Evolutionary conservation across 2,113 vertebrate genomes (phyloP).

Genomic region (Pheucticus melanocephalus): DNA sequence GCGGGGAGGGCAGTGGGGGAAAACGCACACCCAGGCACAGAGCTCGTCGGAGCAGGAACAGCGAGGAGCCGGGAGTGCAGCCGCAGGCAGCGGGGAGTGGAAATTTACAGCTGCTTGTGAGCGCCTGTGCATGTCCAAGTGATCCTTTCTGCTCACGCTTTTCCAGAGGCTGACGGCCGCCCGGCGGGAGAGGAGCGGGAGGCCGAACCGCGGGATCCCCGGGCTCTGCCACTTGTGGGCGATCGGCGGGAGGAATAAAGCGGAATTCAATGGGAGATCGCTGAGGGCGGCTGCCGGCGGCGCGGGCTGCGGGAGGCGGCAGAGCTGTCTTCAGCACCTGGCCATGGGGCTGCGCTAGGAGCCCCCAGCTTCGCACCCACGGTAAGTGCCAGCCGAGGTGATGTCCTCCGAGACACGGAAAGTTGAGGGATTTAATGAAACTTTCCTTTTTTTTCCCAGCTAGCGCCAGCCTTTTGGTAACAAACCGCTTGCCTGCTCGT

Average conservation of each 20-base stretch:
- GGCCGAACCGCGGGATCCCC: not conserved
- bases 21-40: not conserved
- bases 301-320: not conserved
- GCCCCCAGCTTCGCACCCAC: constrained; percentile 29
- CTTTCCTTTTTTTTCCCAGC: not conserved
- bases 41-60: constrained; percentile 66
- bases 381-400: constrained; percentile 58
- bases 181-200: constrained; percentile 31
- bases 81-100: constrained; percentile 70
- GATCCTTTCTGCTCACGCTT: constrained; percentile 58
- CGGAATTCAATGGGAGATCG: constrained; percentile 40
- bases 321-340: constrained; percentile 77
- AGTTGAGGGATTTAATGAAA: not conserved
- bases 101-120: constrained; percentile 77
- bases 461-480: not conserved
- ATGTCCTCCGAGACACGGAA: not conserved
- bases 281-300: not conserved
- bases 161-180: constrained; percentile 45
- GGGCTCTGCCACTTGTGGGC: not conserved
- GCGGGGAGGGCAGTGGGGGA: not conserved
- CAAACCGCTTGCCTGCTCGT: not conserved
- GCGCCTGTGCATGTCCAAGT: constrained; percentile 39
- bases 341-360: constrained; percentile 64
- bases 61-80: constrained; percentile 57
- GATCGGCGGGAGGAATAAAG: not conserved